phyloP scores from a whole-genome alignment of 2,888 invertebrate species.

The Andrena bucephala region DNA sequence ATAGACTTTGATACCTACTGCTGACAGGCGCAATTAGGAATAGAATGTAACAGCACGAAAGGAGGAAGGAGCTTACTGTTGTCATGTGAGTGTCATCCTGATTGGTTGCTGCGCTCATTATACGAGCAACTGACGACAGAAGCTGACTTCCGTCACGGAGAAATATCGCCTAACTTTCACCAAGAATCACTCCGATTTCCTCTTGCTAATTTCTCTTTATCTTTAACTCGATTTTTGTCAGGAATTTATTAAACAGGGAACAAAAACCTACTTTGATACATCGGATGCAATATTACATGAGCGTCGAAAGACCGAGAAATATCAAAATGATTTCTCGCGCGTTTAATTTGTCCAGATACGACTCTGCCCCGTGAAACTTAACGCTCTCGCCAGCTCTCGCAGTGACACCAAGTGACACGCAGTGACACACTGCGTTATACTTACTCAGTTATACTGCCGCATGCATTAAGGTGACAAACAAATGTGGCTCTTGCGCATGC shows the following conservation, averaged over 20 bases:
- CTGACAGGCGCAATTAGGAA: not conserved
- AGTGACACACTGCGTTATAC: constrained; percentile 13
- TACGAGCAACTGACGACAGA: constrained; percentile 55
- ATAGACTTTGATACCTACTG: not conserved
- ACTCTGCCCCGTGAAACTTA: not conserved
- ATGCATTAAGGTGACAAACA: not conserved
- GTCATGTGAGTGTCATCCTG: constrained; percentile 81
- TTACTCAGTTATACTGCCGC: not conserved
- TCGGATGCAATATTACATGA: not conserved
- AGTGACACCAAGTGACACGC: not conserved
- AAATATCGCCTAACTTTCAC: constrained; percentile 40
- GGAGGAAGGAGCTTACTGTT: constrained; percentile 72
- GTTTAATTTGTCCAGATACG: constrained; percentile 3
- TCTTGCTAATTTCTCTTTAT: not conserved
- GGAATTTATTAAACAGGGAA: not conserved
- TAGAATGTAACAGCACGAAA: constrained; percentile 11
- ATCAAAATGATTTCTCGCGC: constrained; percentile 35
- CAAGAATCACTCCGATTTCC: not conserved
- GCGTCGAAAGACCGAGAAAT: constrained; percentile 28
- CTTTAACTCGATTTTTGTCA: not conserved
- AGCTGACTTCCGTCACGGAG: constrained; percentile 13
- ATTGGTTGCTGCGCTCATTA: constrained; percentile 73
- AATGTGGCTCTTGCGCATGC: constrained; percentile 24
- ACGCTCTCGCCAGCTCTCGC: not conserved
- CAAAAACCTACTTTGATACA: not conserved